Conservation (phyloP, 2,888 invertebrate species). For the Bhutanitis thaidina region DNA sequence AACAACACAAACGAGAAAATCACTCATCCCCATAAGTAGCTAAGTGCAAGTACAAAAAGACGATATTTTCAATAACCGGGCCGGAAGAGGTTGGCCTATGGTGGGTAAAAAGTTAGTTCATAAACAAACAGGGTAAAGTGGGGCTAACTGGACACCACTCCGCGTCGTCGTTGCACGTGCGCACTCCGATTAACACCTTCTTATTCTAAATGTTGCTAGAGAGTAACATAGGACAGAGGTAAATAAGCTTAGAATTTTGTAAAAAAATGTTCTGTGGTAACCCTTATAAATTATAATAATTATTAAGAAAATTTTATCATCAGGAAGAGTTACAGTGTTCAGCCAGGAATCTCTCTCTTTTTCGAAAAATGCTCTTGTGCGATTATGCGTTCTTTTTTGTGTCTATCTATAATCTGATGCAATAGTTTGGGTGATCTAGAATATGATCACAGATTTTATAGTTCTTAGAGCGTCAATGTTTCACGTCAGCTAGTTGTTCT, state of each 20-base stretch:
- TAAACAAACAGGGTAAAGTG: slow-evolving; percentile 68
- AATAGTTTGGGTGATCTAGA: too few relatives aligned
- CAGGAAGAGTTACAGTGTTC: too few relatives aligned
- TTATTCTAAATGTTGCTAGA: slow-evolving; percentile 26
- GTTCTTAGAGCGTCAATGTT: too few relatives aligned
- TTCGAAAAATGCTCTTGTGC: too few relatives aligned
- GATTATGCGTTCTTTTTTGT: too few relatives aligned
- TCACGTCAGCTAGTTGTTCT: too few relatives aligned
- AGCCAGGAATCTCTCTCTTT: too few relatives aligned
- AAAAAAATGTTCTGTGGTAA: too few relatives aligned
- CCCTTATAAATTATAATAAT: too few relatives aligned
- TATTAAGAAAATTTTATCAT: too few relatives aligned
- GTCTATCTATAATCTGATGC: too few relatives aligned
- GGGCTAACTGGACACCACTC: slow-evolving; percentile 56
- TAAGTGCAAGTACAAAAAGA: slow-evolving; percentile 50
- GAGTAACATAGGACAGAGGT: slow-evolving; percentile 36
- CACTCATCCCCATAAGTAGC: slow-evolving; percentile 41
- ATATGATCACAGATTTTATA: too few relatives aligned
- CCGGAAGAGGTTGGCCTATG: slow-evolving; percentile 69
- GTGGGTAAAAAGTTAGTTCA: slow-evolving; percentile 64
- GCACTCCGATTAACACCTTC: slow-evolving; percentile 61
- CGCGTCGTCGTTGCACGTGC: slow-evolving; percentile 47
- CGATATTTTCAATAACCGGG: slow-evolving; percentile 64
- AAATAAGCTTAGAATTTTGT: slow-evolving; percentile 1
- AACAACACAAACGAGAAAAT: slow-evolving; percentile 29